Evolutionary conservation across 2,888 invertebrate genomes (phyloP).

Genomic region (Drosophila lutescens): DNA sequence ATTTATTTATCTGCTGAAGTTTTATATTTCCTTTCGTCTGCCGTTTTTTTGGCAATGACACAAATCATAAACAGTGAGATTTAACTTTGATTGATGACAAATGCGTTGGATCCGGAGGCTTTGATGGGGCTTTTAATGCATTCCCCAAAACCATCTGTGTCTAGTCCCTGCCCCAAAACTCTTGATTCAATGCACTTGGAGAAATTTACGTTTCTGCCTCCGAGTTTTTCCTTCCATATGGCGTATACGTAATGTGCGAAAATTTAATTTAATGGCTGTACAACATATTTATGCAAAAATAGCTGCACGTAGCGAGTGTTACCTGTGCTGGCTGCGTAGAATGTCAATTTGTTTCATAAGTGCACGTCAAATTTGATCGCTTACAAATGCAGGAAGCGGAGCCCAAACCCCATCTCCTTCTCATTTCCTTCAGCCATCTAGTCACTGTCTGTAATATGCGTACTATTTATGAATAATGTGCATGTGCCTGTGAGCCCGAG

Average conservation of each 20-base stretch:
- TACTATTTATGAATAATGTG: conserved; percentile 72
- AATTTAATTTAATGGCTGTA: conserved; percentile 63
- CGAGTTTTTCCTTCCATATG: conserved; percentile 12
- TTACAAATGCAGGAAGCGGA: conserved; percentile 56
- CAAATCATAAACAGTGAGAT: conserved; percentile 83
- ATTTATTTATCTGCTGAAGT: conserved; percentile 36
- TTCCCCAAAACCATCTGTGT: conserved; percentile 2
- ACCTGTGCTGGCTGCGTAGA: conserved; percentile 16
- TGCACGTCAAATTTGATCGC: conserved; percentile 74
- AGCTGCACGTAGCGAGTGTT: conserved; percentile 53
- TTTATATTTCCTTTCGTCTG: conserved; percentile 23
- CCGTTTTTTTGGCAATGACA: conserved; percentile 60
- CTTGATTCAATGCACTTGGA: conserved; percentile 69
- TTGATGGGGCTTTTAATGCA: conserved; percentile 68
- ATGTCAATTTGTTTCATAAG: conserved; percentile 66
- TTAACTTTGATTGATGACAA: conserved; percentile 84
- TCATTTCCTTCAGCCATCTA: conserved; percentile 33
- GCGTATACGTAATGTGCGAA: conserved; percentile 60
- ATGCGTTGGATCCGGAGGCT: conserved; percentile 58
- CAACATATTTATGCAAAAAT: conserved; percentile 65
- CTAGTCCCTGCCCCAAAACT: conserved; percentile 28
- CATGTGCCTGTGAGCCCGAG: conserved; percentile 18
- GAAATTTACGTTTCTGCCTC: conserved; percentile 36
- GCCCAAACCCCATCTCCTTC: conserved; percentile 14
- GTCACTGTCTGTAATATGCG: conserved; percentile 23